phyloP scores from a whole-genome alignment of 2,797 vertebrate species.

The Labeo calbasu region DNA sequence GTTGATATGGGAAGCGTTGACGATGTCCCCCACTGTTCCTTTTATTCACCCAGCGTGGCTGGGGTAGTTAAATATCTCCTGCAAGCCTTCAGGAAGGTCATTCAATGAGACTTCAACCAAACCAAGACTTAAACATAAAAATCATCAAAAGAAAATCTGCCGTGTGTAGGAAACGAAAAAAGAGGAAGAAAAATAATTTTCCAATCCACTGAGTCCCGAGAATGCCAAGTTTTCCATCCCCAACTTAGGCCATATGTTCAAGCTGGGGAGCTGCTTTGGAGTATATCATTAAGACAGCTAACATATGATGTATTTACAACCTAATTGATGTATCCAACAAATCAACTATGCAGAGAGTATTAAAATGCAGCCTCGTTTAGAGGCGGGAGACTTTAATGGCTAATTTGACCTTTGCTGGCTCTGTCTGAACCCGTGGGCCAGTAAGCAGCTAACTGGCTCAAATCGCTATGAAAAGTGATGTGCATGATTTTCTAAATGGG shows the following conservation, averaged over 20 bases:
- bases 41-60: slow-evolving; percentile 54
- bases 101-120: slow-evolving; percentile 48
- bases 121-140: slow-evolving; percentile 42
- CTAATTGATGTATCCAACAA: slow-evolving; percentile 66
- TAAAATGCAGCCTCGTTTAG: slow-evolving; percentile 67
- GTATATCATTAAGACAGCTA: slow-evolving; percentile 58
- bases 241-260: slow-evolving; percentile 57
- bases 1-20: slow-evolving; percentile 46
- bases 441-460: slow-evolving; percentile 57
- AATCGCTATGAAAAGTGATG: slow-evolving; percentile 58
- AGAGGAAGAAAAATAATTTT: slow-evolving; percentile 47
- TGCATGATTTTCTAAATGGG: slow-evolving; percentile 50
- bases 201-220: slow-evolving; percentile 46
- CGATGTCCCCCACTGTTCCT: slow-evolving; percentile 39
- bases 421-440: slow-evolving; percentile 67
- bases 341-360: slow-evolving; percentile 65
- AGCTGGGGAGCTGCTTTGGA: slow-evolving; percentile 52
- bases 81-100: slow-evolving; percentile 57
- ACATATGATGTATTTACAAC: slow-evolving; percentile 65
- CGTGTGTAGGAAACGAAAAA: slow-evolving; percentile 5
- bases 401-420: slow-evolving; percentile 76
- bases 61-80: slow-evolving; percentile 55
- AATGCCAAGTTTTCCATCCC: slow-evolving; percentile 52
- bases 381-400: slow-evolving; percentile 74
- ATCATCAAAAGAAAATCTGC: slow-evolving; percentile 42